A percentile compares a stretch with the other conserved stretches of the same genome.
phyloP scores from a whole-genome alignment of 1,140 invertebrate genomes.

The Brachystomella parvula region DNA sequence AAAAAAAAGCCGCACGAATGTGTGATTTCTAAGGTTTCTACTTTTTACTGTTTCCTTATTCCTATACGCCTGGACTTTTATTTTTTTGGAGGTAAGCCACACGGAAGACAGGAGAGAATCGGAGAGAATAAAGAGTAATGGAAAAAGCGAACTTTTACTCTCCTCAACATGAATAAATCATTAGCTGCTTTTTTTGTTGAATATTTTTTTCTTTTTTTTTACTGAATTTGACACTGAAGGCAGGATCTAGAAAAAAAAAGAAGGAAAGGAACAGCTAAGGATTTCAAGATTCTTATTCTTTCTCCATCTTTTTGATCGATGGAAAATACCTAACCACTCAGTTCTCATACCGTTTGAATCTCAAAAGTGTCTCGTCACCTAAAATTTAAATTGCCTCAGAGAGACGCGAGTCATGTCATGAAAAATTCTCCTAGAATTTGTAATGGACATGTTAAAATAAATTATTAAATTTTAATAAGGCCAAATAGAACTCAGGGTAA shows the following conservation, averaged over 20 bases:
- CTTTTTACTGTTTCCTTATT: constrained; percentile 2
- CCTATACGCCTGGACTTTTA: neutral
- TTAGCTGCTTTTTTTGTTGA: constrained; percentile 18
- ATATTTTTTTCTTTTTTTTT: neutral
- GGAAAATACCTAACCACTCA: neutral
- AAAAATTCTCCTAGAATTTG: too few relatives aligned
- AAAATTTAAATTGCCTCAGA: too few relatives aligned
- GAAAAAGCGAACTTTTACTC: constrained; percentile 28
- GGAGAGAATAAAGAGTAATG: constrained; percentile 18
- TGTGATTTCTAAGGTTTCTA: neutral
- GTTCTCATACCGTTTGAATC: neutral
- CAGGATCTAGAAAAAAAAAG: neutral
- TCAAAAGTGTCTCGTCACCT: too few relatives aligned
- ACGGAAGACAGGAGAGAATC: constrained; percentile 14
- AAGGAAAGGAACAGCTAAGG: neutral
- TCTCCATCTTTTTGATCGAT: too few relatives aligned
- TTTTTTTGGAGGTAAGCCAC: constrained; percentile 1
- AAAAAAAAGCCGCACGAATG: neutral
- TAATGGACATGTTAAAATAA: too few relatives aligned
- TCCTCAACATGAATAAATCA: constrained; percentile 31
- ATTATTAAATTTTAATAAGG: too few relatives aligned
- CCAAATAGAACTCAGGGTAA: too few relatives aligned
- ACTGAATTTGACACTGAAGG: neutral
- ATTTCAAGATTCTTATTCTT: too few relatives aligned
- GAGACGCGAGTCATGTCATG: too few relatives aligned